Conservation (phyloP, 2,113 vertebrate species). For the Thinocorus orbignyianus region DNA sequence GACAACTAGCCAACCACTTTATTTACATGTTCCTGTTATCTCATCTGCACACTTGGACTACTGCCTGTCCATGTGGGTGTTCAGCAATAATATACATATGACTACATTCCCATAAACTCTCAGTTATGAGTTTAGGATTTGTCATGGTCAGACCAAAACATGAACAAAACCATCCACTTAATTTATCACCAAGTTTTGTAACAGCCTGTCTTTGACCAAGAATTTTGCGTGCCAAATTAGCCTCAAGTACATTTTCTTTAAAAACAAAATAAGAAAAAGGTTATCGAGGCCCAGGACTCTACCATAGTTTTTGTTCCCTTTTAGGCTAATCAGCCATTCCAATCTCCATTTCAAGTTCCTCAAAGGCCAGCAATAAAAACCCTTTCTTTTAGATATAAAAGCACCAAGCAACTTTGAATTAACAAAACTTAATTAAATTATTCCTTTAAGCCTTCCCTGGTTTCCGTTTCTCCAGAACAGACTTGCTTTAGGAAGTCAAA, state of each 20-base stretch:
- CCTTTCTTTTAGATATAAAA: not conserved
- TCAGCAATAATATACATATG: constrained; percentile 28
- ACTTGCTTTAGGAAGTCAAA: not conserved
- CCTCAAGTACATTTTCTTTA: not conserved
- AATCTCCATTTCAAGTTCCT: not conserved
- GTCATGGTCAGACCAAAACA: not conserved
- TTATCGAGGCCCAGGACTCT: not conserved
- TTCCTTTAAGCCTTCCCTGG: not conserved
- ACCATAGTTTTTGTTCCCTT: not conserved
- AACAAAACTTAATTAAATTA: not conserved
- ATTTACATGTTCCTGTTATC: not conserved
- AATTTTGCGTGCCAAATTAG: not conserved
- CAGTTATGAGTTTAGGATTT: constrained; percentile 5
- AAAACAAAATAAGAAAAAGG: not conserved
- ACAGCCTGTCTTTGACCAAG: not conserved
- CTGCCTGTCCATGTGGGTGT: constrained; percentile 6
- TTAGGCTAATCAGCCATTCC: not conserved
- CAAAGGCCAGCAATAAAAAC: not conserved
- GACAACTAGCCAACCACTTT: not conserved
- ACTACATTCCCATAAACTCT: not conserved
- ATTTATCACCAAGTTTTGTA: not conserved
- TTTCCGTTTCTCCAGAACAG: not conserved
- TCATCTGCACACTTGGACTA: constrained; percentile 2
- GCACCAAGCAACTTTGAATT: not conserved
- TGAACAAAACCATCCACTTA: not conserved